phyloP scores from a whole-genome alignment of 1,140 invertebrate genomes.

The Conus ventricosus region DNA sequence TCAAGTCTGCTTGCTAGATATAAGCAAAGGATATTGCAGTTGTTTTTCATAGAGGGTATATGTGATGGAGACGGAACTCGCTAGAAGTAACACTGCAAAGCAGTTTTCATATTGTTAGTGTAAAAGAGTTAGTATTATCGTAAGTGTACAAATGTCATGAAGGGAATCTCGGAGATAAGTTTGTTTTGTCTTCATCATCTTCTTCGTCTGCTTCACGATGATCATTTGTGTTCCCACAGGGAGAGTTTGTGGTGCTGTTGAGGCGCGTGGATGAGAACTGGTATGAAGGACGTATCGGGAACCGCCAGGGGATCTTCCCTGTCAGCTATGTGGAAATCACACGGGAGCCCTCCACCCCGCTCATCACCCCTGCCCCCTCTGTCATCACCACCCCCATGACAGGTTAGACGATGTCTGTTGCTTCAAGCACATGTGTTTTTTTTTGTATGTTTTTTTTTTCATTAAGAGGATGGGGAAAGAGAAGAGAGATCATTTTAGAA shows the following conservation, averaged over 20 bases:
- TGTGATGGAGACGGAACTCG: too few relatives aligned
- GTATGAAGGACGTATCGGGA: constrained; percentile 79
- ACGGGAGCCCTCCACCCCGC: constrained; percentile 71
- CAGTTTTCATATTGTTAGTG: too few relatives aligned
- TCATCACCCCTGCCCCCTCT: constrained; percentile 71
- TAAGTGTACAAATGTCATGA: background rate
- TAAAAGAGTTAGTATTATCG: too few relatives aligned
- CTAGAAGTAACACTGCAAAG: too few relatives aligned
- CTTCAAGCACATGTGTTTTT: background rate
- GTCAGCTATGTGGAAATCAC: constrained; percentile 81
- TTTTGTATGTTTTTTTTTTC: background rate
- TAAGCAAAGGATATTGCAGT: too few relatives aligned
- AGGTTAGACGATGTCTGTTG: constrained; percentile 46
- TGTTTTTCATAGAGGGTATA: too few relatives aligned
- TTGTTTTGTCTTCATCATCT: background rate
- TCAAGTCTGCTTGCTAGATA: too few relatives aligned
- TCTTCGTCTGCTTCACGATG: background rate
- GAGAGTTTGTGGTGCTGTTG: constrained; percentile 79
- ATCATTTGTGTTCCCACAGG: constrained; percentile 57
- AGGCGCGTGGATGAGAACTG: constrained; percentile 81
- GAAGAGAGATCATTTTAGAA: too few relatives aligned
- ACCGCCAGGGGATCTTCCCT: constrained; percentile 81
- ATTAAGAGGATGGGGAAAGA: background rate
- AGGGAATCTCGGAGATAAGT: background rate
- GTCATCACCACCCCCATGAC: constrained; percentile 72